These are phyloP conservation scores for Dione vanillae DNA, from an alignment of 2,888 invertebrate species.

Conservation along the genomic window DNA sequence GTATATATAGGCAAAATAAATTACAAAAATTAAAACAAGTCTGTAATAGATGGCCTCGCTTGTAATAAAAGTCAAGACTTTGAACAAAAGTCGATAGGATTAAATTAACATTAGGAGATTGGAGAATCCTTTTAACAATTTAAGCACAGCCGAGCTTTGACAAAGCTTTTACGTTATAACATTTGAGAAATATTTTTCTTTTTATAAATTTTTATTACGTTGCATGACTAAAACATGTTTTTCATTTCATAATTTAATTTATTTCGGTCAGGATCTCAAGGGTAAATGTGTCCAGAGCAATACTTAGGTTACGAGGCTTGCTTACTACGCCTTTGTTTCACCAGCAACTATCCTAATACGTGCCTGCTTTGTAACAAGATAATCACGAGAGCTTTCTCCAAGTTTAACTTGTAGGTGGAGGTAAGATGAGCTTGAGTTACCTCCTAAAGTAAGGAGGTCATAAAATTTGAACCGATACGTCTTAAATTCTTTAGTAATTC, in stretches of 20 bases:
- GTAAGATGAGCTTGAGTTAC: background rate
- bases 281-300: conserved; percentile 1
- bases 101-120: conserved; percentile 70
- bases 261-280: background rate
- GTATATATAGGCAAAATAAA: background rate
- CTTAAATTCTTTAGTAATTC: too few relatives aligned
- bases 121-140: conserved; percentile 48
- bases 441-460: background rate
- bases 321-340: conserved; percentile 21
- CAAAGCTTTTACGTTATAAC: conserved; percentile 10
- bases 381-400: conserved; percentile 19
- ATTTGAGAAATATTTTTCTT: background rate
- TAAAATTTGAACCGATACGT: background rate
- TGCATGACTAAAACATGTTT: background rate
- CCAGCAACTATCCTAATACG: conserved; percentile 14
- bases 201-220: background rate
- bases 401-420: background rate
- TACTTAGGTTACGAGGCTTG: conserved; percentile 16
- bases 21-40: conserved; percentile 56
- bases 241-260: background rate
- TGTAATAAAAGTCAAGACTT: conserved; percentile 59
- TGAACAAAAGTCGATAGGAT: conserved; percentile 62
- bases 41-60: conserved; percentile 61
- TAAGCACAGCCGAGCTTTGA: conserved; percentile 33
- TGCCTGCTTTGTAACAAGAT: conserved; percentile 22